Evolutionary conservation across 2,113 vertebrate genomes (phyloP).

Genomic region (Pleuronectes platessa): DNA sequence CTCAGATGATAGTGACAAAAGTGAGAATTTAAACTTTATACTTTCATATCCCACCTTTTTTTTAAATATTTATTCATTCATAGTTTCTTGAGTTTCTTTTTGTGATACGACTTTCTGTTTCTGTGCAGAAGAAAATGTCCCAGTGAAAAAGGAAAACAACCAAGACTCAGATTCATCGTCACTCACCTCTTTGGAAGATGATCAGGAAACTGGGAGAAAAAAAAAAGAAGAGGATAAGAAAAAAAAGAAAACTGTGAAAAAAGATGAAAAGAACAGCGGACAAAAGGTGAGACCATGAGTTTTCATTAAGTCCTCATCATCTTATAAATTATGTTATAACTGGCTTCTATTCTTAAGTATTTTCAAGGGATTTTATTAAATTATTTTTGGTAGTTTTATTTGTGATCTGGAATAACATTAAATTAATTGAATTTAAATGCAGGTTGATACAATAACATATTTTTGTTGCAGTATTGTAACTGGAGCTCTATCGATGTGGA

Average conservation of each 20-base stretch:
- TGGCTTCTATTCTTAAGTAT: too few relatives aligned
- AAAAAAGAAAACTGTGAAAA: slow-evolving; percentile 32
- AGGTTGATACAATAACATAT: too few relatives aligned
- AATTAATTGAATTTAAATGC: too few relatives aligned
- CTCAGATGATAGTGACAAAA: slow-evolving; percentile 72
- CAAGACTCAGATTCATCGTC: slow-evolving; percentile 75
- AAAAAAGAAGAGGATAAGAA: slow-evolving; percentile 33
- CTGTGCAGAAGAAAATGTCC: slow-evolving; percentile 35
- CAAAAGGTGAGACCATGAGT: not conserved
- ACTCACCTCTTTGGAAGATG: slow-evolving; percentile 74
- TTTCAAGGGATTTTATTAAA: too few relatives aligned
- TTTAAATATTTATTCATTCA: not conserved
- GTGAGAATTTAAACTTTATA: slow-evolving; percentile 31
- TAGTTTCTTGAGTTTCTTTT: not conserved
- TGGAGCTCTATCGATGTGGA: too few relatives aligned
- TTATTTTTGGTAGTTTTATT: too few relatives aligned
- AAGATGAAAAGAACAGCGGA: not conserved
- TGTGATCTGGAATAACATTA: too few relatives aligned
- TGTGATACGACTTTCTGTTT: not conserved
- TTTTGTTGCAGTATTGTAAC: too few relatives aligned
- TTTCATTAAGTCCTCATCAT: too few relatives aligned
- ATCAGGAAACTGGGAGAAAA: slow-evolving; percentile 24
- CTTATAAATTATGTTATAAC: too few relatives aligned
- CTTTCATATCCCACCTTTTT: too few relatives aligned
- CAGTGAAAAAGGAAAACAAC: not conserved